Evolutionary conservation across 2,888 invertebrate species (phyloP).

Genomic region (Sialis lutaria): DNA sequence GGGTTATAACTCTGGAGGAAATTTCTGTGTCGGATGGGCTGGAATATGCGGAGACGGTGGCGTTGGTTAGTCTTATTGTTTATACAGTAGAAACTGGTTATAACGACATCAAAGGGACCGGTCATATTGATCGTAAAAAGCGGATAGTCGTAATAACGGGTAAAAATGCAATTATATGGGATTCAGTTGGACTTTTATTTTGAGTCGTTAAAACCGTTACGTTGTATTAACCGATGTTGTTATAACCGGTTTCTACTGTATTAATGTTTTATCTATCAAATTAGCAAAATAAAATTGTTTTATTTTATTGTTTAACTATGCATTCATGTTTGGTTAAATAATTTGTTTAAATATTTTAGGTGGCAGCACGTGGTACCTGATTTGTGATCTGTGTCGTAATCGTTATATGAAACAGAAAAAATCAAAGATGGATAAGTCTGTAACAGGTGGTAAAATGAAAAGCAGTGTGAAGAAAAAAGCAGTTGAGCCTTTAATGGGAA

Average conservation of each 20-base stretch:
- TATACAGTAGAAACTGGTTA: no score
- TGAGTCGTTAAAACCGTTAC: no score
- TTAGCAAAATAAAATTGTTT: background rate
- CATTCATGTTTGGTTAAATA: background rate
- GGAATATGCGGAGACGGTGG: conserved; percentile 81
- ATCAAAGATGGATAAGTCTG: conserved; percentile 14
- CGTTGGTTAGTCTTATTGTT: conserved; percentile 31
- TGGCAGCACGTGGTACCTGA: conserved; percentile 74
- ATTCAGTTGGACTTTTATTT: no score
- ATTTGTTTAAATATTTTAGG: conserved; percentile 18
- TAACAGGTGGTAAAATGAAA: conserved; percentile 22
- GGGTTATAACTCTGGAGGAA: conserved; percentile 84
- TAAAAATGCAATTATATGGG: no score
- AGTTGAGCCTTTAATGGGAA: conserved; percentile 19
- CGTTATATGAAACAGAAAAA: conserved; percentile 37
- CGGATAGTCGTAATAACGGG: no score
- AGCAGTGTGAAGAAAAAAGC: conserved; percentile 18
- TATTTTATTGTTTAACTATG: background rate
- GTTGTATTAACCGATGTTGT: no score
- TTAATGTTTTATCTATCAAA: no score
- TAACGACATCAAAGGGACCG: no score
- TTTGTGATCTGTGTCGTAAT: conserved; percentile 81
- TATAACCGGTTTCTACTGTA: no score
- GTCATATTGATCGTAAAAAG: no score
- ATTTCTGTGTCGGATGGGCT: conserved; percentile 75